Base-by-base conservation (phyloP, 2,797 vertebrate species). In the Sebastes reedi region DNA sequence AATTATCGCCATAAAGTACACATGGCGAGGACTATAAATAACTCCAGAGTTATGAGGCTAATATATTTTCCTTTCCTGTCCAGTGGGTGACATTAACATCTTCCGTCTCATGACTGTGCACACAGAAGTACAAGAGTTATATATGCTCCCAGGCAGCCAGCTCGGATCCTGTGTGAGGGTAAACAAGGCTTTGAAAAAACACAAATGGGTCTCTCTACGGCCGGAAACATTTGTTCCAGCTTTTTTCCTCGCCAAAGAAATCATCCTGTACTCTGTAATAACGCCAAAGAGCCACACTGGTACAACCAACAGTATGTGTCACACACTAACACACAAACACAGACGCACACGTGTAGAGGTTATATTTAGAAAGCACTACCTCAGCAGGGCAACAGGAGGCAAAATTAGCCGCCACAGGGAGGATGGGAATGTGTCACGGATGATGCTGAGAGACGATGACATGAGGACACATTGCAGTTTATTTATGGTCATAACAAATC, bases 321-420 rank as follows among this genome's bases (percentile, higher is more conserved):
- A 74, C 61, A 77, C 61, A 60, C 54, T 4, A 4, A 70, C 54
- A 58, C 68, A 71, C 55, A 59, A 20, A 42, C 74, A 72, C 70
- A 67, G 56, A 76, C 60, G n/a, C 70, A 82, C 34, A 32, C 24
- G 22, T 30, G 77, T 13, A 50, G 62, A 54, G 32, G 75, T 81
- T 94, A 95, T 93, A 92, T 93, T 95, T 95, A 93, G 94, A 93
- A 89, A 87, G 85, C 29, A 77, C 88, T 77, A 85, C 75, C 91
- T 94, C 92, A 93, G 94, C 85, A 87, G 87, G 89, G 91, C 80
- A 89, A 92, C 88, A 88, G 88, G 82, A 88, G 78, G 84, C 81
- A 66, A 86, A 92, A 84, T 90, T 85, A 90, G 78, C 67, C 8
- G 6, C 73, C n/a, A 6, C 85, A 79, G 83, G 80, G 88, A 87